phyloP scores from a whole-genome alignment of 2,797 vertebrate genomes.

The Hippocampus kuda region DNA sequence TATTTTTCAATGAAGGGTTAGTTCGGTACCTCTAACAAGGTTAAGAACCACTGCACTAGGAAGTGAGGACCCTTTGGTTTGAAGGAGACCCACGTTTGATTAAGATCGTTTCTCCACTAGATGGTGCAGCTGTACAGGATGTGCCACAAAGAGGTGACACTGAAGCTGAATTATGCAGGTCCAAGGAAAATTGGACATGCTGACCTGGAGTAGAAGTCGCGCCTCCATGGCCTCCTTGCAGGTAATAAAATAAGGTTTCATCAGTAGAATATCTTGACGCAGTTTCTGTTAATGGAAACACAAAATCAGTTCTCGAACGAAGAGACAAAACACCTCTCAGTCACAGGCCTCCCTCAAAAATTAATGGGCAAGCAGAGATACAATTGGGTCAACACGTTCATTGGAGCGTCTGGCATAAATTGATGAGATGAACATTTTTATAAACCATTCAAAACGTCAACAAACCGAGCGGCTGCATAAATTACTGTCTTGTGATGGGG shows the following conservation, averaged over 20 bases:
- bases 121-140: neutral
- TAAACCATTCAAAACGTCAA: too few species aligned
- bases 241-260: slow-evolving; percentile 98
- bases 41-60: neutral
- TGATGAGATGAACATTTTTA: too few species aligned
- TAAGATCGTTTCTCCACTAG: neutral
- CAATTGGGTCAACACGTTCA: neutral
- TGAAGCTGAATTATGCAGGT: neutral
- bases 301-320: neutral
- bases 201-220: slow-evolving; percentile 84
- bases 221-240: slow-evolving; percentile 97
- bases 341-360: neutral
- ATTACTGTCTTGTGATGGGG: neutral
- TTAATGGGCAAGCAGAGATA: neutral
- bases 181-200: slow-evolving; percentile 10
- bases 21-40: too few species aligned
- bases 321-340: neutral
- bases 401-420: too few species aligned
- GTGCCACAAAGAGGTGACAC: neutral
- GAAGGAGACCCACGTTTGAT: neutral
- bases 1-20: too few species aligned
- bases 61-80: neutral
- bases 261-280: slow-evolving; percentile 91
- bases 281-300: slow-evolving; percentile 74
- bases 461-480: neutral